These are phyloP conservation scores for Ispidina picta DNA, from an alignment of 2,797 vertebrate species.

Conservation along the genomic window DNA sequence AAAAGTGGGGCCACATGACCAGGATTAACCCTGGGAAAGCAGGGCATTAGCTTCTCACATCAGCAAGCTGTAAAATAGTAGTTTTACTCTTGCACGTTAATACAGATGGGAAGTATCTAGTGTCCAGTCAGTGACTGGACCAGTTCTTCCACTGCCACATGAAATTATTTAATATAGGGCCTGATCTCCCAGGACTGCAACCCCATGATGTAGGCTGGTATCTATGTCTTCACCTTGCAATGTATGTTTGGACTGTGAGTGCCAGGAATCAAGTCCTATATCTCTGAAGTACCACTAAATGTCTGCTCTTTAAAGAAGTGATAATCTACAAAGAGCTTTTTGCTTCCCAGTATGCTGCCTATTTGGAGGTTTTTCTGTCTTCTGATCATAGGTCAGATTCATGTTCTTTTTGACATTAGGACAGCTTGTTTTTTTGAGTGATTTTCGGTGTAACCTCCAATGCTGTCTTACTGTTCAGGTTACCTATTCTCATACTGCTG, in stretches of 20 bases:
- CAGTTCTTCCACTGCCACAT: neutral
- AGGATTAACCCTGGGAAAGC: neutral
- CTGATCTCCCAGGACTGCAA: neutral
- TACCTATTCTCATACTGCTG: neutral
- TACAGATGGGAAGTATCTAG: neutral
- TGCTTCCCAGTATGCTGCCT: neutral
- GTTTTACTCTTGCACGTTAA: neutral
- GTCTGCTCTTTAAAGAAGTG: slow-evolving; percentile 1
- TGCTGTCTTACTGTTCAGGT: neutral
- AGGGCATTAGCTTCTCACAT: neutral
- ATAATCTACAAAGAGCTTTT: neutral
- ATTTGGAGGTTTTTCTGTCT: neutral
- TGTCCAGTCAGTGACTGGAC: neutral
- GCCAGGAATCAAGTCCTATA: neutral
- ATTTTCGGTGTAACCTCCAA: neutral
- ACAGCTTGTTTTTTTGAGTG: neutral
- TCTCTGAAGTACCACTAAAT: neutral
- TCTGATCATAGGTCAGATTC: neutral
- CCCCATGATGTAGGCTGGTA: neutral
- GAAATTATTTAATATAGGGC: neutral
- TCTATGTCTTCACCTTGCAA: neutral
- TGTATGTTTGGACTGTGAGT: neutral
- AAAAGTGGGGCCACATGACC: neutral
- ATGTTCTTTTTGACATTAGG: neutral
- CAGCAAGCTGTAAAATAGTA: neutral